Evolutionary conservation across 2,797 vertebrate genomes (phyloP).

Genomic region (Myotis planiceps): DNA sequence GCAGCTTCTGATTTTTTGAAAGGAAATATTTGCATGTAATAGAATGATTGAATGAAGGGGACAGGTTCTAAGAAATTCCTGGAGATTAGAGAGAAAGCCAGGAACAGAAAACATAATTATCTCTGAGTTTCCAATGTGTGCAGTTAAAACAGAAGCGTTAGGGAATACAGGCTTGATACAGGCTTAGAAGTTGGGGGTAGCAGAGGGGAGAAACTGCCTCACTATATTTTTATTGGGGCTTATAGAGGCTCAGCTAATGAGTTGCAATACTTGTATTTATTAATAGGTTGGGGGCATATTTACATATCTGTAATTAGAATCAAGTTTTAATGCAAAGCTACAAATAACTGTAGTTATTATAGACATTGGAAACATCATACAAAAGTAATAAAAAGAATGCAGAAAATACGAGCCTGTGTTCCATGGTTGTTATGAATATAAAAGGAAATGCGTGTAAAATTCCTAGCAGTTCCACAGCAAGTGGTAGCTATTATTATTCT

Average conservation of each 20-base stretch:
- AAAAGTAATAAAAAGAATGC: not conserved
- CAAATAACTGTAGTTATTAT: not conserved
- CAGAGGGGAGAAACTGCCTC: not conserved
- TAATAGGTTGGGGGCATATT: not conserved
- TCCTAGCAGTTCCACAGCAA: not conserved
- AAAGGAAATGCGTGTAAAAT: not conserved
- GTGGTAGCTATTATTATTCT: not conserved
- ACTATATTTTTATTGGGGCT: not conserved
- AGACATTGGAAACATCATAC: not conserved
- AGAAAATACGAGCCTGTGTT: not conserved
- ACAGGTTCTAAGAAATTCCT: slow-evolving; percentile 53
- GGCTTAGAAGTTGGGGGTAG: not conserved
- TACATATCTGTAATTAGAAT: slow-evolving; percentile 3
- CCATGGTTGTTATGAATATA: not conserved
- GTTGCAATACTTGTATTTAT: not conserved
- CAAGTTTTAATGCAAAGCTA: not conserved
- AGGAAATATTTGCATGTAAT: slow-evolving; percentile 35
- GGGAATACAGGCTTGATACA: not conserved
- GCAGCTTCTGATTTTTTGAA: slow-evolving; percentile 36
- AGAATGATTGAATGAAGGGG: slow-evolving; percentile 17
- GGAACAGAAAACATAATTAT: slow-evolving; percentile 55
- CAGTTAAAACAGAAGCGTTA: not conserved
- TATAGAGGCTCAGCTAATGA: slow-evolving; percentile 41
- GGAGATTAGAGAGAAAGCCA: slow-evolving; percentile 48
- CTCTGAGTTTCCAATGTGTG: slow-evolving; percentile 34